Percentiles rank a stretch among this genome's conserved stretches.
These are phyloP conservation scores for Halcyon malimbica DNA, from an alignment of 2,113 vertebrate genomes.

Conservation along the genomic window DNA sequence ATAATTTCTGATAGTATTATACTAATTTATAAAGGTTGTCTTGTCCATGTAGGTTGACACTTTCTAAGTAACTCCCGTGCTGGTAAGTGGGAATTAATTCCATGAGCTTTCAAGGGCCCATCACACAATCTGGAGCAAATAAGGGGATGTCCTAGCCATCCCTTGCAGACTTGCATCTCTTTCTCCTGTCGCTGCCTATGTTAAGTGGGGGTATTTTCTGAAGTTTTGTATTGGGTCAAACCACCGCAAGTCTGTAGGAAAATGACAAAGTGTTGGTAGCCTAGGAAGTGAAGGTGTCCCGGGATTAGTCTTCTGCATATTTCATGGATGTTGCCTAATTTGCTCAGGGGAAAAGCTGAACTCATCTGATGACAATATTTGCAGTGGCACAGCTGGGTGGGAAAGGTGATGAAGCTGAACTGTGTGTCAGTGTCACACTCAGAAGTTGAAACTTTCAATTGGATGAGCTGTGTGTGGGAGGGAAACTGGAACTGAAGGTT, in stretches of 20 bases:
- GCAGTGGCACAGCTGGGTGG: neutral
- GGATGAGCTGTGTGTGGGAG: neutral
- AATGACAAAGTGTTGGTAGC: neutral
- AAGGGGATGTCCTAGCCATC: neutral
- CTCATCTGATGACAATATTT: neutral
- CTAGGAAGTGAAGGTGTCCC: neutral
- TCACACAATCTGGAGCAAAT: neutral
- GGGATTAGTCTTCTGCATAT: neutral
- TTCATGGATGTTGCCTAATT: neutral
- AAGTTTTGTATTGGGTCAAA: neutral
- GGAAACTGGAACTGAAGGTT: neutral
- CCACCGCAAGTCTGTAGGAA: neutral
- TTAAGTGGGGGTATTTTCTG: neutral
- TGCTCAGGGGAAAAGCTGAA: constrained; percentile 9
- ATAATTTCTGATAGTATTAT: constrained; percentile 72
- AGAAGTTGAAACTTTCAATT: neutral
- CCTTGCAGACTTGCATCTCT: neutral
- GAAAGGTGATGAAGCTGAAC: neutral
- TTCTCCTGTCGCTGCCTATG: neutral
- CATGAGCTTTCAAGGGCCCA: neutral
- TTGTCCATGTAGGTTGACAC: constrained; percentile 71
- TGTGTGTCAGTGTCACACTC: neutral
- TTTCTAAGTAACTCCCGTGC: constrained; percentile 53
- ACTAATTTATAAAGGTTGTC: constrained; percentile 79
- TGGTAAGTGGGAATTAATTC: constrained; percentile 59